These are phyloP conservation scores for Aphelocoma coerulescens DNA, from an alignment of 2,113 vertebrate genomes.

Conservation along the genomic window DNA sequence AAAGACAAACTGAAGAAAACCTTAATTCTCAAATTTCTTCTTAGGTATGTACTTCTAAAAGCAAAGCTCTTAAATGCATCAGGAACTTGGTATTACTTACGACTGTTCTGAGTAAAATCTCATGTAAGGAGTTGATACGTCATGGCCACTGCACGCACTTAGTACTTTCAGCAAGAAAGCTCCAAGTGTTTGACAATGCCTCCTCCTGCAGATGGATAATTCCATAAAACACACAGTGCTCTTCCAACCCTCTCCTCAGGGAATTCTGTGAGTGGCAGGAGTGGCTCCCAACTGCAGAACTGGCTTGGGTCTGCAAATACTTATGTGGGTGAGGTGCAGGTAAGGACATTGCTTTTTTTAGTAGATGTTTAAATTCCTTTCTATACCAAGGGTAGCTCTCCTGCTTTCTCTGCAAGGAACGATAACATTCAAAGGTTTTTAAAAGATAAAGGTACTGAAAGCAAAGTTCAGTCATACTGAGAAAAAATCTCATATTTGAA, in stretches of 20 bases:
- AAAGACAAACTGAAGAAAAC: not conserved
- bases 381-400: not conserved
- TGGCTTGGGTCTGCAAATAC: not conserved
- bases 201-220: not conserved
- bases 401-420: not conserved
- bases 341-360: not conserved
- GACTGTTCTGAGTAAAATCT: not conserved
- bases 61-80: not conserved
- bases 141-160: rapidly evolving
- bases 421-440: not conserved
- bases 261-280: not conserved
- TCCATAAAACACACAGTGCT: not conserved
- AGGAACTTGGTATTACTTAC: not conserved
- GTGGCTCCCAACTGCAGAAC: not conserved
- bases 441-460: not conserved
- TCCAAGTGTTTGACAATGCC: rapidly evolving
- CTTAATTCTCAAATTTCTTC: not conserved
- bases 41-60: not conserved
- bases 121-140: not conserved
- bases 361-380: not conserved
- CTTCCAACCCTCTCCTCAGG: not conserved
- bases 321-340: not conserved
- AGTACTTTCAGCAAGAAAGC: not conserved
- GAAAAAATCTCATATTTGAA: not conserved
- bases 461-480: not conserved